These are phyloP conservation scores for Todiramphus saurophagus DNA, from an alignment of 2,113 vertebrate species.

Conservation along the genomic window DNA sequence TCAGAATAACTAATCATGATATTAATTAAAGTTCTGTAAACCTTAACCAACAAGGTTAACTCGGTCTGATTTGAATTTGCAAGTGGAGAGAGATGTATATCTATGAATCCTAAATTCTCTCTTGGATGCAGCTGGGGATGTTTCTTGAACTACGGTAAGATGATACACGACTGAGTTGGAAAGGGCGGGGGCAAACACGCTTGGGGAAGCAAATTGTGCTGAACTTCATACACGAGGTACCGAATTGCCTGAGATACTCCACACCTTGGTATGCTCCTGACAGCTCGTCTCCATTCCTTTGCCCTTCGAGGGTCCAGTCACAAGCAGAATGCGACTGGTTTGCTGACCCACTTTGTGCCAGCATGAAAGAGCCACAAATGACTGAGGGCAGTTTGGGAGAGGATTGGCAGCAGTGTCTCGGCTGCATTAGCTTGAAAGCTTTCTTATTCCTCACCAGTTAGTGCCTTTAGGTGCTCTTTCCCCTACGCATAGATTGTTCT, in stretches of 20 bases:
- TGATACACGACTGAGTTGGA: background rate
- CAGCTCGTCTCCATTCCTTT: background rate
- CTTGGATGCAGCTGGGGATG: background rate
- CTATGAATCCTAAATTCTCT: background rate
- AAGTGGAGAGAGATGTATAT: background rate
- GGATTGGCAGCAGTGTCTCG: background rate
- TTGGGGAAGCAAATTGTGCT: background rate
- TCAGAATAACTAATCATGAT: conserved; percentile 53
- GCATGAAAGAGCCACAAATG: rapidly evolving
- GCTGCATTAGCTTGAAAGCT: background rate
- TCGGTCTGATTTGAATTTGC: background rate
- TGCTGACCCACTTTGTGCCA: background rate
- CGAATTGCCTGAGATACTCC: background rate
- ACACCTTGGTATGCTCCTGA: background rate
- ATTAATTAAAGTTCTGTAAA: conserved; percentile 43
- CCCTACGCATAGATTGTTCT: rapidly evolving
- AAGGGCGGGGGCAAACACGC: background rate
- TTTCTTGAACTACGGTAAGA: conserved; percentile 25
- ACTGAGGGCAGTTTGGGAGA: background rate
- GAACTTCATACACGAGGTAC: background rate
- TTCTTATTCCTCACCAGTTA: background rate
- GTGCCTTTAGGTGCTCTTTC: background rate
- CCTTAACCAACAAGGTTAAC: conserved; percentile 59
- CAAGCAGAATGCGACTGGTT: background rate
- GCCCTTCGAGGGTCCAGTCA: background rate